Evolutionary conservation across 2,888 invertebrate species (phyloP).

Genomic region (Pinctada fucata): DNA sequence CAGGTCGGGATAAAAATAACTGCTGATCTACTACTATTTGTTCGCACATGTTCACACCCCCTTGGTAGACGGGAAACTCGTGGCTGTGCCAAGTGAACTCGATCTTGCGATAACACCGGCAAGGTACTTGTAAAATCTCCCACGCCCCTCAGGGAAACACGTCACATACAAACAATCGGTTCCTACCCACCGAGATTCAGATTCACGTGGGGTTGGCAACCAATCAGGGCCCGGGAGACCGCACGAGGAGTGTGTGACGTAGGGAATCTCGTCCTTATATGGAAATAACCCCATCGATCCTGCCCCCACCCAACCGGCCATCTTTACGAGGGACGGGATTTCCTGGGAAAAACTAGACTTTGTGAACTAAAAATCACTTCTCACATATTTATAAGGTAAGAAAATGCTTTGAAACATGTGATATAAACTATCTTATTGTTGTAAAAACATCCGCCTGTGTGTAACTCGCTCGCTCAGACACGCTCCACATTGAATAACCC

Average conservation of each 20-base stretch:
- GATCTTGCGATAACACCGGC: constrained; percentile 25
- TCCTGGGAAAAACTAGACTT: background rate
- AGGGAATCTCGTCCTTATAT: constrained; percentile 59
- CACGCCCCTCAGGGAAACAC: constrained; percentile 59
- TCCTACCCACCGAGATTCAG: constrained; percentile 62
- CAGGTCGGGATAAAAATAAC: constrained; percentile 2
- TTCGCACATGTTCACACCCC: background rate
- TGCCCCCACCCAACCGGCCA: constrained; percentile 61
- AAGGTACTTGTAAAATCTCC: constrained; percentile 22
- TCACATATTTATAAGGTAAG: constrained; percentile 22
- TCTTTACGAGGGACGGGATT: constrained; percentile 58
- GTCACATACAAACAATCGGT: constrained; percentile 53
- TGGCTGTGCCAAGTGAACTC: constrained; percentile 17
- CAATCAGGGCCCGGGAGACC: constrained; percentile 61
- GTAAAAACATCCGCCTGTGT: constrained; percentile 13
- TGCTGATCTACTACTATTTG: background rate
- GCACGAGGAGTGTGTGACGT: constrained; percentile 55
- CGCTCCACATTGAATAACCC: constrained; percentile 1
- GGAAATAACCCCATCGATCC: constrained; percentile 52
- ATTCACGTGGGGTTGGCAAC: constrained; percentile 67
- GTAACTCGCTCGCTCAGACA: background rate
- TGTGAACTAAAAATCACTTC: constrained; percentile 9
- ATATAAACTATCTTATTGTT: background rate
- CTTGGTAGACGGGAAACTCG: background rate
- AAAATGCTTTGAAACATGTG: background rate